Evolutionary conservation across 2,113 vertebrate genomes (phyloP), one percentile per base, ranked within the genome.

Genomic region (Brachyistius frenatus): DNA sequence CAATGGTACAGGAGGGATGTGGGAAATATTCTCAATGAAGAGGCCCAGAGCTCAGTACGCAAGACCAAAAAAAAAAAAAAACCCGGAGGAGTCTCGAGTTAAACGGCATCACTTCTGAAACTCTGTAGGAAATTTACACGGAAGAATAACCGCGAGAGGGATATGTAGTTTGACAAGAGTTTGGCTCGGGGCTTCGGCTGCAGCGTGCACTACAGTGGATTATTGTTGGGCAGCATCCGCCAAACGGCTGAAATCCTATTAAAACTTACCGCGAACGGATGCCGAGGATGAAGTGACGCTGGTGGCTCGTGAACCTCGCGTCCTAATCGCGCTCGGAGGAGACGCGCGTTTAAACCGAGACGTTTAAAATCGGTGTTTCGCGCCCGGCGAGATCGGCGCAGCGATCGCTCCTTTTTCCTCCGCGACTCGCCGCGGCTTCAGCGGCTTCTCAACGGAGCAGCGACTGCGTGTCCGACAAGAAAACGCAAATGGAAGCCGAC

Each of bases 101-200:
- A 77, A 76, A 58, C 70, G 36, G 37, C 8, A 31, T 65, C 39
- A 54, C 66, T 67, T 66, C 55, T 73, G 66, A 37, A 85, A 83
- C 71, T 37, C 68, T 30, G 35, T 23, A 65, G 69, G 47, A 86
- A 84, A 84, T 76, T 64, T 35, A 76, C n/a, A 36, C 63, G 0
- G 66, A 86, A 63, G 56, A 85, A 83, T 70, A 79, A 65, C 83
- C 77, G 81, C 67, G 75, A 68, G 33, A 66, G 83, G 58, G 72
- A 86, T 86, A 86, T 84, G 52, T 76, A 66, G 81, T 85, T 83
- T 86, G 83, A 85, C 85, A 78, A 62, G 68, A 49, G 36, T 10
- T n/a, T 62, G 71, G 58, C 78, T 82, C 30, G 3, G 79, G 57
- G 52, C 7, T 80, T 78, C 33, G 50, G 71, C 66, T 87, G n/a